Evolutionary conservation across 2,888 invertebrate genomes (phyloP), one percentile per base, ranked within the genome.

Genomic region (Psylliodes chrysocephalus): DNA sequence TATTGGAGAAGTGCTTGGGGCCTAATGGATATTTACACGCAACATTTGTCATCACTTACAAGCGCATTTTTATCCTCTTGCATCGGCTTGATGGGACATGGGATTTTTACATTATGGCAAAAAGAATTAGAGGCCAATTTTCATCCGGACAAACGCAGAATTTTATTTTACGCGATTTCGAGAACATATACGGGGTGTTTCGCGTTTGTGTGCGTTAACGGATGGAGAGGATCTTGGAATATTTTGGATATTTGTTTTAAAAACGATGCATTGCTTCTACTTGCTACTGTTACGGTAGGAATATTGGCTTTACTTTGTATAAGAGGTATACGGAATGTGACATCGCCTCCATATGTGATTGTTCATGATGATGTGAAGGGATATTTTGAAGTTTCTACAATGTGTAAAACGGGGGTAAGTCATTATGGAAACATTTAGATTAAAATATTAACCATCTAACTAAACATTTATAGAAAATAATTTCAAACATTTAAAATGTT

Each of bases 1-100:
- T 94, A 93, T 82, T 94, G 94, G 94, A 87, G 94, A 68, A 92
- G 93, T 69, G 91, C 93, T 47, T 95, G 94, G 94, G 88, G 88
- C 49, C 85, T 94, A 54, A 89, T 92, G 85, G 91, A 89, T 77
- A 79, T 88, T 54, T 89, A 91, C 79, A 85, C 94, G 61, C 87
- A 88, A 71, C 90, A 93, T 0, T 83, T 85, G 0, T 81, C 87
- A 63, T 81, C 82, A 2, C 82, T 88, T 2, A 74, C 85, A 46
- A 92, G 92, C 74, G 89, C 90, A 14, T 82, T 89, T 56, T 84
- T 86, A 30, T 93, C 93, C 71, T 86, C 91, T 57, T 80, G 84
- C 1, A 87, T 93, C 72, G 94, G 94, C 18, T 85, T 91, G 73
- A 78, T 85, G 72, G 91, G 91, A 54, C 89, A 91, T 74, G 84